Evolutionary conservation across 2,888 invertebrate genomes (phyloP).

Genomic region (Pyralis farinalis): DNA sequence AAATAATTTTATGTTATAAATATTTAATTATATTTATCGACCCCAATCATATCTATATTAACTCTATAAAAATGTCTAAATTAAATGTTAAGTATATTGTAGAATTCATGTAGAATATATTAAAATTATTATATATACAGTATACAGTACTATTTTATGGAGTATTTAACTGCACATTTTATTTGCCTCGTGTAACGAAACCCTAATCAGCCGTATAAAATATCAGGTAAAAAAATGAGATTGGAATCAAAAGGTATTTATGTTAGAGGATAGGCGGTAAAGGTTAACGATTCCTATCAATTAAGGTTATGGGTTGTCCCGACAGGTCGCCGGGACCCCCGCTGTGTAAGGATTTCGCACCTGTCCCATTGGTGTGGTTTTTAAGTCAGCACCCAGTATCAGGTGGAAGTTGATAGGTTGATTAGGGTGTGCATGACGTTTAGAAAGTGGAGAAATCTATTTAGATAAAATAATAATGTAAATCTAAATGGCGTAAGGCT

Average conservation of each 20-base stretch:
- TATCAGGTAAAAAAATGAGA: conserved; percentile 68
- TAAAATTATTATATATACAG: no score
- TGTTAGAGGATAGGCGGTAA: conserved; percentile 69
- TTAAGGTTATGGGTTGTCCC: conserved; percentile 75
- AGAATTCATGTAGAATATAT: no score
- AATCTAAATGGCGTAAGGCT: no score
- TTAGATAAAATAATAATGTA: no score
- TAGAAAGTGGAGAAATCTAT: no score
- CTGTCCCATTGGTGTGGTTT: conserved; percentile 64
- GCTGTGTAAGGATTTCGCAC: conserved; percentile 71
- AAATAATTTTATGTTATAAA: no score
- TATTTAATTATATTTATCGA: no score
- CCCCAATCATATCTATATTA: no score
- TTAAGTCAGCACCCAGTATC: conserved; percentile 62
- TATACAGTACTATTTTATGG: no score
- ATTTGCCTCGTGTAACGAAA: background rate
- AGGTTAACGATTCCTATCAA: conserved; percentile 80
- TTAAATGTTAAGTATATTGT: no score
- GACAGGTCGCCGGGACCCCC: conserved; percentile 64
- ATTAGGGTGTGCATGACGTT: conserved; percentile 34
- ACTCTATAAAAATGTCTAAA: no score
- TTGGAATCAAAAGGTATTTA: conserved; percentile 74
- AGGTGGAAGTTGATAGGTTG: conserved; percentile 51
- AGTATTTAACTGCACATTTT: no score
- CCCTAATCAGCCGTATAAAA: conserved; percentile 49